A percentile compares a stretch with the other conserved stretches of the same genome.
Evolutionary conservation across 1,140 invertebrate species (phyloP).

Genomic region (Oryctes rhinoceros): DNA sequence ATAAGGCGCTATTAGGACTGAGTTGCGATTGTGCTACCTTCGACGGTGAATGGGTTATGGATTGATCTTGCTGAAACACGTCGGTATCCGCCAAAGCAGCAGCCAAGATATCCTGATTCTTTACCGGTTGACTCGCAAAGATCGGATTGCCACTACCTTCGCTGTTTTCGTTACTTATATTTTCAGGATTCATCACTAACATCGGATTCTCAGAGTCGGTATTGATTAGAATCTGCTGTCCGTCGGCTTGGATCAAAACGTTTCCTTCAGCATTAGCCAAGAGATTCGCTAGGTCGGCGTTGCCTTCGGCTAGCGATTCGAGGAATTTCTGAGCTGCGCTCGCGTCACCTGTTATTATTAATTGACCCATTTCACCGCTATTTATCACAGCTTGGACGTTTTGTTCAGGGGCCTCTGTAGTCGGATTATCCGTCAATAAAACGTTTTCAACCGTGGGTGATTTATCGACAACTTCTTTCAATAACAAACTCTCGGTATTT

Average conservation of each 20-base stretch:
- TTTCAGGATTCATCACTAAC: conserved; percentile 58
- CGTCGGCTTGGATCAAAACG: conserved; percentile 60
- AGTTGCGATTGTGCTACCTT: conserved; percentile 59
- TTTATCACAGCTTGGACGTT: conserved; percentile 43
- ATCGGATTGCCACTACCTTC: conserved; percentile 52
- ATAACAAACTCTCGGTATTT: not conserved
- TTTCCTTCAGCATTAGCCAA: conserved; percentile 58
- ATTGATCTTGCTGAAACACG: conserved; percentile 71
- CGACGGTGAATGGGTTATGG: conserved; percentile 47
- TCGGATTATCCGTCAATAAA: not conserved
- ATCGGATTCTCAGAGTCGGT: conserved; percentile 56
- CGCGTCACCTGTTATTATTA: conserved; percentile 60
- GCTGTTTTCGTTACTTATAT: conserved; percentile 44
- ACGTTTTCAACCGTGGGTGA: not conserved
- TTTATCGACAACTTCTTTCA: conserved; percentile 6
- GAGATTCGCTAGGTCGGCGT: conserved; percentile 58
- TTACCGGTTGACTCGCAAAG: conserved; percentile 57
- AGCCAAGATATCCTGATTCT: conserved; percentile 76
- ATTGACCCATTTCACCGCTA: conserved; percentile 52
- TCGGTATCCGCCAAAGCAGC: conserved; percentile 79
- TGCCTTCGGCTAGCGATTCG: conserved; percentile 58
- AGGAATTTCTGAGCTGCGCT: conserved; percentile 58
- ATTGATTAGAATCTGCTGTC: conserved; percentile 60
- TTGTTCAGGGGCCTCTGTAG: conserved; percentile 1
- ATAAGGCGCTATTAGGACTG: conserved; percentile 62